These are phyloP conservation scores for Sinosuthora webbiana DNA, from an alignment of 2,113 vertebrate genomes.

Conservation along the genomic window DNA sequence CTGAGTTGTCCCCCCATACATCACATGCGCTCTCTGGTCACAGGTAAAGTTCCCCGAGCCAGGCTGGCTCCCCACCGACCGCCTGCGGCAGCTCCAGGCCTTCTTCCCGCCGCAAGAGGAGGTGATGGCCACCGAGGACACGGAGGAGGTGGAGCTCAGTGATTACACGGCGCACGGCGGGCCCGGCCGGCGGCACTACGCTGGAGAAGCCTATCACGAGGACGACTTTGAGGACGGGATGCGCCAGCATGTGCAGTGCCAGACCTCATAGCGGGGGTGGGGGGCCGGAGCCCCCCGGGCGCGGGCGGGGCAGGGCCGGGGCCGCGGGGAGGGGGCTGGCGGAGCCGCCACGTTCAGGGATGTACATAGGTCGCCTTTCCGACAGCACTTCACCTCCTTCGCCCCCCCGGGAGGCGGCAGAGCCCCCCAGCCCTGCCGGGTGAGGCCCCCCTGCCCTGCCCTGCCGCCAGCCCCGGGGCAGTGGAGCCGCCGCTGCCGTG, in stretches of 20 bases:
- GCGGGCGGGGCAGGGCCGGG: not conserved
- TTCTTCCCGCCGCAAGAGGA: constrained; percentile 55
- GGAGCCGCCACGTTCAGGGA: constrained; percentile 4
- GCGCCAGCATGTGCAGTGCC: constrained; percentile 53
- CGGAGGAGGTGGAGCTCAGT: constrained; percentile 52
- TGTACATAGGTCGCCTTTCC: constrained; percentile 25
- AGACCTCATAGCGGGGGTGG: constrained; percentile 24
- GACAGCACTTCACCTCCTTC: not conserved
- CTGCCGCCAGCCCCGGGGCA: not conserved
- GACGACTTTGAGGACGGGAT: not conserved
- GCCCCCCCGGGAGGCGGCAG: not conserved
- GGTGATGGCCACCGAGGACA: constrained; percentile 57
- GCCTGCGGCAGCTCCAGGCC: constrained; percentile 54
- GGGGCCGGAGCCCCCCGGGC: not conserved
- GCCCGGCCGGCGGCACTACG: not conserved
- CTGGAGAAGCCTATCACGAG: not conserved
- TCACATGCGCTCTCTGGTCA: rapidly evolving
- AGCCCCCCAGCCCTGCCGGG: not conserved
- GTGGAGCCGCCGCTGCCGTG: not conserved
- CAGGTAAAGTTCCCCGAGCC: constrained; percentile 70
- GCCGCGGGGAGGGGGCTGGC: not conserved
- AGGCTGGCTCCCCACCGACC: constrained; percentile 46
- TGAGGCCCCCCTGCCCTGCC: not conserved
- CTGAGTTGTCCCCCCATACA: rapidly evolving
- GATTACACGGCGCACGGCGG: not conserved